Base-by-base conservation (phyloP, 2,113 vertebrate species). In the Murina feae region DNA sequence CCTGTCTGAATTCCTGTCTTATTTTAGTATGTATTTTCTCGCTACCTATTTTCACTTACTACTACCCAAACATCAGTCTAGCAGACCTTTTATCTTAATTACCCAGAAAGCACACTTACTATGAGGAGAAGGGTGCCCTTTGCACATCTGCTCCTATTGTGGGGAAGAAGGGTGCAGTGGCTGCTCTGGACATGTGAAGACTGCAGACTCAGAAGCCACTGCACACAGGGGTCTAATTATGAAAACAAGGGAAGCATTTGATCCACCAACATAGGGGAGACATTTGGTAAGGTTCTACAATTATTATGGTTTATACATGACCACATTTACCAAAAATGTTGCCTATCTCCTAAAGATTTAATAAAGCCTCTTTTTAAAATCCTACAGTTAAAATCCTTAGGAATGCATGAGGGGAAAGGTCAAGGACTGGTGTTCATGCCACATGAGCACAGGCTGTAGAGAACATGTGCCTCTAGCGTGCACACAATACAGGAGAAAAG, bases 301-400 rank as follows among this genome's bases (percentile, higher is more conserved):
- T 63, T 39, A 60, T 78, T 80, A 81, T 78, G 35, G 84, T 39
- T 72, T 82, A 60, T 13, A 85, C 11, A 68, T 68, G 55, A 86
- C 11, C 2, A 58, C 79, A 88, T 53, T 65, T 71, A 58, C 32
- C 65, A 90, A 93, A 93, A 90, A 92, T 39, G 28, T 72, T 84
- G 65, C 58, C 3, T 69, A 42, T 55, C n/a, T 65, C 86, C 32
- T 53, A 16, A 6, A 83, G 25, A 60, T 49, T 90, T 80, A 82
- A 91, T 58, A 42, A n/a, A 91, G 76, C 71, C 35, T 65, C 20
- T 92, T 86, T 80, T 76, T 47, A n/a, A 85, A 96, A 51, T 42
- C 37, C 53, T 72, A 17, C 20, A 30, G 23, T 89, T 94, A 79
- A 74, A 95, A 82, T 95, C 74, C 47, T 49, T 51, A n/a, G 88